Conservation (phyloP, 2,797 vertebrate species). For the Molossus molossus region DNA sequence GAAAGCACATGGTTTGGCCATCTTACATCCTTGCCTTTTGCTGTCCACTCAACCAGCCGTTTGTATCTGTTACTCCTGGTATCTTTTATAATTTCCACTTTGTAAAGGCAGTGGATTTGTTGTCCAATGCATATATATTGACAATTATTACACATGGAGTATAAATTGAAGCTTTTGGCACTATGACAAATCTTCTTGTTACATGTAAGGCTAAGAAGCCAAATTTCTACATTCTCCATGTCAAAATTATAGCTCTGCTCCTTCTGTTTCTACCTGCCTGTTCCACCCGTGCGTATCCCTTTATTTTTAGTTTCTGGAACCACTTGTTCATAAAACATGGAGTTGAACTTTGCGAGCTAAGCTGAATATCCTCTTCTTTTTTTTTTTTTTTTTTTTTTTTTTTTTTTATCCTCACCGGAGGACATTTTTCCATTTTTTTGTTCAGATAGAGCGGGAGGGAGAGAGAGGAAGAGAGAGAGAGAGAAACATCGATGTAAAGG, state of each 20-base stretch:
- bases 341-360: background rate
- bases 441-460: too few species aligned
- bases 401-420: too few species aligned
- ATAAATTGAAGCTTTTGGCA: background rate
- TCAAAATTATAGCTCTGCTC: background rate
- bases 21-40: background rate
- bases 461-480: too few species aligned
- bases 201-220: background rate
- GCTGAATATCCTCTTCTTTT: background rate
- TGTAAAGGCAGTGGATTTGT: background rate
- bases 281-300: background rate
- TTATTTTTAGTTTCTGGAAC: constrained; percentile 21
- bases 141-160: background rate
- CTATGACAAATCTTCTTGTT: background rate
- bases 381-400: background rate
- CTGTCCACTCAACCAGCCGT: background rate
- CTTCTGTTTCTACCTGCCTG: background rate
- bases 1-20: background rate
- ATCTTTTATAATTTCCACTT: background rate
- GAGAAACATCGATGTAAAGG: too few species aligned
- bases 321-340: background rate
- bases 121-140: background rate
- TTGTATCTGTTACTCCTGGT: background rate
- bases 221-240: background rate
- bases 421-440: too few species aligned